Base-by-base conservation (phyloP, 2,888 invertebrate species). In the Strigamia crassipes region DNA sequence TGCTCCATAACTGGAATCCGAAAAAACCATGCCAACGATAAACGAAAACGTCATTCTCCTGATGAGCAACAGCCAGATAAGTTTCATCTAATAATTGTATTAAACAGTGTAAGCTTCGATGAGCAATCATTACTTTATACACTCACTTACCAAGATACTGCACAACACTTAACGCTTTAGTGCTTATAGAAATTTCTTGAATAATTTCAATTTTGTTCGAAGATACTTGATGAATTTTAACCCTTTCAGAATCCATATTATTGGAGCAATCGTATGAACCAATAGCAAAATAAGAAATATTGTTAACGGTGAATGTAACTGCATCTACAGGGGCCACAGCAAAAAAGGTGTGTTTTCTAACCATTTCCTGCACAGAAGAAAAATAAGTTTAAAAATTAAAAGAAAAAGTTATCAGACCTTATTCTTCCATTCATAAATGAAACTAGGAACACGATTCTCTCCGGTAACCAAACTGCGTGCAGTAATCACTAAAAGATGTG, bases 21-120 rank as follows among this genome's bases (percentile, higher is more conserved):
- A 79, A 38, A 41, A 79, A 41, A n/a, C 79, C 79, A 6, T 79
- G 23, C 79, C 79, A 79, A 18, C 42, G 34, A 23, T 79, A 79
- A 5, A 79, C 18, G 79, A 41, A 79, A 34, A 79, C 42, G 13
- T 34, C n/a, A 13, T 15, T 41, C 4, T 41, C 34, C 13, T 15
- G 23, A 6, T 18, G 15, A 4, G 23, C 41, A 8, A 18, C 42
- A 15, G 42, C 42, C 5, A 79, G 42, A 12, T 79, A 79, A n/a
- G 79, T 79, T 79, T 23, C 42, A 18, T n/a, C 79, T 79, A 18
- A 56, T 18, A 46, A 46, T 38, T 38, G 38, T 38, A 9, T 38
- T 38, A 10, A 9, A 10, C 1, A 13, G 8, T 2, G 3, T 27
- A 27, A 27, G 27, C 3, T 27, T 27, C 3, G 27, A 27, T 27